Evolutionary conservation across 2,888 invertebrate genomes (phyloP).

Genomic region (Rhaphigaster nebulosa): DNA sequence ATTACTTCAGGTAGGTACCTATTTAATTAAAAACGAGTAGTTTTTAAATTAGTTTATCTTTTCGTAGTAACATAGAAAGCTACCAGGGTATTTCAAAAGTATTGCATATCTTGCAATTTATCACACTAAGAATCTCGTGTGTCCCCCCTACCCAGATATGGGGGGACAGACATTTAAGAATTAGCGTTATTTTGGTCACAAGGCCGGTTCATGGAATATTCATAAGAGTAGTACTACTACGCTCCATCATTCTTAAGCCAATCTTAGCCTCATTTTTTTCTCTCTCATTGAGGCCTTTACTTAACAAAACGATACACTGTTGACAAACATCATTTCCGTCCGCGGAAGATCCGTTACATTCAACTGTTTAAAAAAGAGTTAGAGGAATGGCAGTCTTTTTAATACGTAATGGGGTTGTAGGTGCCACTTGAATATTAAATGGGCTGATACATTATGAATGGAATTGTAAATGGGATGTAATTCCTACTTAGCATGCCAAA

Average conservation of each 20-base stretch:
- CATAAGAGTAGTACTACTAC: constrained; percentile 24
- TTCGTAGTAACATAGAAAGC: too few species aligned
- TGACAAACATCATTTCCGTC: neutral
- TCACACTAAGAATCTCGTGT: neutral
- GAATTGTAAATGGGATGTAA: constrained; percentile 44
- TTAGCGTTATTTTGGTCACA: constrained; percentile 23
- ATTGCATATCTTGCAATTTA: neutral
- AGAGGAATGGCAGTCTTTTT: constrained; percentile 2
- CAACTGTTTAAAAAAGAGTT: constrained; percentile 19
- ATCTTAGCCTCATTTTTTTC: neutral
- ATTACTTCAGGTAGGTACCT: too few species aligned
- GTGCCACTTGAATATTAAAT: constrained; percentile 50
- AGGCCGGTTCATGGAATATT: constrained; percentile 43
- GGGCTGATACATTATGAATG: constrained; percentile 43
- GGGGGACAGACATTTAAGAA: neutral
- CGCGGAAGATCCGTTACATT: neutral
- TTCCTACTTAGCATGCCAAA: constrained; percentile 34
- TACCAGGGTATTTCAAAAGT: too few species aligned
- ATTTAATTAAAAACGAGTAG: too few species aligned
- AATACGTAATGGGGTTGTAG: constrained; percentile 46
- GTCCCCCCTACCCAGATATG: too few species aligned
- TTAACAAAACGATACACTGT: neutral
- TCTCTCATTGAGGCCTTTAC: neutral
- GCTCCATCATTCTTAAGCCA: constrained; percentile 18
- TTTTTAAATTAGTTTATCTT: too few species aligned